phyloP scores from a whole-genome alignment of 2,797 vertebrate species.

The Heterohyrax brucei region DNA sequence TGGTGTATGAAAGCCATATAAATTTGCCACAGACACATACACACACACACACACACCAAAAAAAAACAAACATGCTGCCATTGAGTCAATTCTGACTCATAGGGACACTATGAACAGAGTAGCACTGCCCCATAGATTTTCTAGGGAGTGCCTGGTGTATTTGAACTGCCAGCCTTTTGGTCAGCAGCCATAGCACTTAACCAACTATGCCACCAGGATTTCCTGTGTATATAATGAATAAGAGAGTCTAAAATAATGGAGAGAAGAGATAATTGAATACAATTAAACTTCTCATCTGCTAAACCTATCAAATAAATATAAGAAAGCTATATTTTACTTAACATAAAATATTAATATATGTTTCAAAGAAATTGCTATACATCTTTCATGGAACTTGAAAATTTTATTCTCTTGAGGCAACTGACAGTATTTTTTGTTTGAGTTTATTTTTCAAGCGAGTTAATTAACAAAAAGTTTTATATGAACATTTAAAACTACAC shows the following conservation, averaged over 20 bases:
- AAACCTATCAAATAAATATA: constrained; percentile 10
- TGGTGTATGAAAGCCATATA: neutral
- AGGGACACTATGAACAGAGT: no score
- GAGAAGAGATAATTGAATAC: neutral
- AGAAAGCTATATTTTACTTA: neutral
- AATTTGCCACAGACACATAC: no score
- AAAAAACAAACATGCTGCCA: no score
- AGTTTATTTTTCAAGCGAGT: neutral
- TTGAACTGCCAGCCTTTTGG: no score
- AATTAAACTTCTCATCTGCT: constrained; percentile 20
- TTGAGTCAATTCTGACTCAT: no score
- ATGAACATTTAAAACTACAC: neutral
- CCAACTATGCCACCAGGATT: no score
- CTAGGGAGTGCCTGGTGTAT: no score
- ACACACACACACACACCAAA: no score
- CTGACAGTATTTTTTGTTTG: constrained; percentile 16
- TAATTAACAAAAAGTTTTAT: neutral
- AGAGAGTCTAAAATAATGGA: neutral
- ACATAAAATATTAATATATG: constrained; percentile 16
- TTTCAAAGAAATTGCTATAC: constrained; percentile 44
- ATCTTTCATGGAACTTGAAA: neutral
- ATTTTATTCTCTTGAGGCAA: neutral
- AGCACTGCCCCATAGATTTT: no score
- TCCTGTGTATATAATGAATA: neutral
- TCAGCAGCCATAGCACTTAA: no score